Evolutionary conservation across 2,797 vertebrate species (phyloP).

Genomic region (Takifugu ocellatus): DNA sequence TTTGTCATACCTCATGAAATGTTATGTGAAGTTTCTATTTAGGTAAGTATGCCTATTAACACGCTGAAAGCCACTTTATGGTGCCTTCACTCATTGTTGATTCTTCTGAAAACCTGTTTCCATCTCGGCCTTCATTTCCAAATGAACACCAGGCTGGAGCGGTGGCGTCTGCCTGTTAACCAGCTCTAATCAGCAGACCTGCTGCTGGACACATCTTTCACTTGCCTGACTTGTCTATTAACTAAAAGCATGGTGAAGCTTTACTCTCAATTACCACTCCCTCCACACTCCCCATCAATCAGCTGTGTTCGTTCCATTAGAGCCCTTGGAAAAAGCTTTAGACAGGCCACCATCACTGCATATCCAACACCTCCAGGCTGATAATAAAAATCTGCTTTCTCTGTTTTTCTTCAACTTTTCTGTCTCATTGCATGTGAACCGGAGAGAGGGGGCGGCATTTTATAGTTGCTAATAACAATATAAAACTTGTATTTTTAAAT

Average conservation of each 20-base stretch:
- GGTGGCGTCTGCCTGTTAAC: constrained; percentile 60
- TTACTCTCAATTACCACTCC: constrained; percentile 81
- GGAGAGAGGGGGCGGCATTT: background rate
- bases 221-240: constrained; percentile 78
- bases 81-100: constrained; percentile 46
- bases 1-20: constrained; percentile 54
- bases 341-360: constrained; percentile 31
- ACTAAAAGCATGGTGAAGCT: constrained; percentile 78
- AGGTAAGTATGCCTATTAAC: constrained; percentile 54
- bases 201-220: constrained; percentile 75
- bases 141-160: constrained; percentile 51
- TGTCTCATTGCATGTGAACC: constrained; percentile 9
- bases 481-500: background rate
- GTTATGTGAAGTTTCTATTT: constrained; percentile 53
- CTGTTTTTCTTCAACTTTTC: constrained; percentile 25
- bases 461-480: background rate
- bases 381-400: constrained; percentile 22
- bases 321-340: constrained; percentile 45
- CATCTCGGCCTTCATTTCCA: constrained; percentile 58
- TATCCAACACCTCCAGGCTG: constrained; percentile 20
- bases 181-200: constrained; percentile 68
- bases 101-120: constrained; percentile 34
- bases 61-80: constrained; percentile 46
- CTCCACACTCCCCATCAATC: constrained; percentile 73
- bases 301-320: constrained; percentile 67